A percentile compares a stretch with the other conserved stretches of the same genome.
Evolutionary conservation across 2,113 vertebrate species (phyloP).

Genomic region (Misgurnus mizolepis): DNA sequence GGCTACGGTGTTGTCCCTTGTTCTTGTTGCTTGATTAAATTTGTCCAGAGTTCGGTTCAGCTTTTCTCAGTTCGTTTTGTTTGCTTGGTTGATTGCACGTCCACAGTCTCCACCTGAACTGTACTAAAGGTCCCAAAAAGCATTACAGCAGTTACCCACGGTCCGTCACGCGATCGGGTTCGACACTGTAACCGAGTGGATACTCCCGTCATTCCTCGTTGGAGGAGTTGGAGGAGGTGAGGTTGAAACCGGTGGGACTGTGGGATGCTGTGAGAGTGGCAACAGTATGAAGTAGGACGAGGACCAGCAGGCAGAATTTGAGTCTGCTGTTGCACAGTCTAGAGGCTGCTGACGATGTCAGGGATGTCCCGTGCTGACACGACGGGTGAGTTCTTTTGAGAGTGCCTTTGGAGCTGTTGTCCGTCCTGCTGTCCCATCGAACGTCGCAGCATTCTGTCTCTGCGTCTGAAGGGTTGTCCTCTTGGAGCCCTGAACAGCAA

Average conservation of each 20-base stretch:
- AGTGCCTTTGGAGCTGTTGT: conserved; percentile 82
- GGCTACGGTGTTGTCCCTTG: conserved; percentile 79
- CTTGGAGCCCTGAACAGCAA: conserved; percentile 84
- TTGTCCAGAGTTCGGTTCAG: conserved; percentile 56
- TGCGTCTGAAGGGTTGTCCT: conserved; percentile 87
- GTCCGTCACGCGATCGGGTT: conserved; percentile 37
- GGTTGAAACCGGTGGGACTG: conserved; percentile 85
- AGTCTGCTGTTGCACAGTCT: conserved; percentile 96
- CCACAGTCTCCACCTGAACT: conserved; percentile 71
- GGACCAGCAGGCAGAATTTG: conserved; percentile 94
- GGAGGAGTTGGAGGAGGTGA: conserved; percentile 81
- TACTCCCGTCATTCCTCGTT: conserved; percentile 83
- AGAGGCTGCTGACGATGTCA: conserved; percentile 88
- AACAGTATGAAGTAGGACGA: conserved; percentile 95
- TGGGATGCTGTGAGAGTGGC: conserved; percentile 93
- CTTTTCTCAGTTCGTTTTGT: conserved; percentile 60
- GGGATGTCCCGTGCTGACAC: conserved; percentile 88
- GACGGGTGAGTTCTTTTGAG: conserved; percentile 85
- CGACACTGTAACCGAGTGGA: conserved; percentile 45
- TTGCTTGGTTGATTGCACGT: conserved; percentile 76
- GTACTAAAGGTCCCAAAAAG: conserved; percentile 69
- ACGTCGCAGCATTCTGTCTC: conserved; percentile 97
- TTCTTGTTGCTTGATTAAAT: conserved; percentile 54
- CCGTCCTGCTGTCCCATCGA: conserved; percentile 85
- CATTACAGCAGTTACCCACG: conserved; percentile 59